phyloP scores from a whole-genome alignment of 2,888 invertebrate genomes.

The Acanthosepion lycidas region DNA sequence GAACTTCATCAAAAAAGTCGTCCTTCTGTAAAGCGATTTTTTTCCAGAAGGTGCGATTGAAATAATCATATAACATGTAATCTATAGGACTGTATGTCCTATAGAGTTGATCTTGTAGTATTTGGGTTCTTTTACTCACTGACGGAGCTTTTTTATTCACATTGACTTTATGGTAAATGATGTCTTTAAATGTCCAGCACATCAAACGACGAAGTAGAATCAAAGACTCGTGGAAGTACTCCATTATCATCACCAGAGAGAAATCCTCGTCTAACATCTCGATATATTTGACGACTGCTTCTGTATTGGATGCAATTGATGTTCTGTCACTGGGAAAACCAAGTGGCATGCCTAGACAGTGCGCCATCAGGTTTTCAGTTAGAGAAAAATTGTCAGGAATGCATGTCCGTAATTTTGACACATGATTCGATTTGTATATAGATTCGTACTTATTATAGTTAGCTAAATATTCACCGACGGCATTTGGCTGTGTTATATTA shows the following conservation, averaged over 20 bases:
- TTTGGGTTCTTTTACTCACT: constrained; percentile 48
- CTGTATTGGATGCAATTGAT: constrained; percentile 50
- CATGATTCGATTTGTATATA: constrained; percentile 59
- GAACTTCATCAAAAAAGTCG: constrained; percentile 64
- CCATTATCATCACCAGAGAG: constrained; percentile 70
- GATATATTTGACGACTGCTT: constrained; percentile 60
- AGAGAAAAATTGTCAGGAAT: constrained; percentile 70
- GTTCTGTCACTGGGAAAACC: constrained; percentile 64
- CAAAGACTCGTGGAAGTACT: constrained; percentile 72
- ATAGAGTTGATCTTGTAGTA: constrained; percentile 58
- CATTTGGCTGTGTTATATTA: constrained; percentile 55
- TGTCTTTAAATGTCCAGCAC: constrained; percentile 73
- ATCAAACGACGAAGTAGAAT: constrained; percentile 69
- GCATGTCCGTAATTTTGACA: constrained; percentile 60
- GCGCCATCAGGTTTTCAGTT: constrained; percentile 69
- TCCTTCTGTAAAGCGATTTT: constrained; percentile 58
- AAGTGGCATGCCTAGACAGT: constrained; percentile 70
- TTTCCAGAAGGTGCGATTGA: constrained; percentile 69
- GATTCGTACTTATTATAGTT: constrained; percentile 67
- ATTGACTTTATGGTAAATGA: constrained; percentile 66
- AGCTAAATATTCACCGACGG: constrained; percentile 62
- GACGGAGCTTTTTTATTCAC: constrained; percentile 53
- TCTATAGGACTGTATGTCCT: constrained; percentile 68
- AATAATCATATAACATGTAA: constrained; percentile 68
- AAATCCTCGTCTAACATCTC: constrained; percentile 64